Evolutionary conservation across 1,140 invertebrate species (phyloP), one percentile per base, ranked within the genome.

Genomic region (Pseudomyrmex sp.): DNA sequence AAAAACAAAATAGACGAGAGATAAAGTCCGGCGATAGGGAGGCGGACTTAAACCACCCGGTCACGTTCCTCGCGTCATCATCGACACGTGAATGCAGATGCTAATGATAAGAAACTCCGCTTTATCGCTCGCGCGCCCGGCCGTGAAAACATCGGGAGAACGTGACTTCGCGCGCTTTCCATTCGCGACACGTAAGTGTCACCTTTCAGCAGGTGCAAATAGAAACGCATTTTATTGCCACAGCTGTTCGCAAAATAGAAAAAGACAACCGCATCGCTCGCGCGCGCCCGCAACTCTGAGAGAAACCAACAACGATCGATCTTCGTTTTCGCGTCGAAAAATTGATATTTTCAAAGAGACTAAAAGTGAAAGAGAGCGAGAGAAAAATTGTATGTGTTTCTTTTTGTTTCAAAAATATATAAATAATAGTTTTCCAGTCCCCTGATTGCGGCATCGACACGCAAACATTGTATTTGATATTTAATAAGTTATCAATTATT

Each of bases 21-120:
- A 46, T 15, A 79, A 69, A 69, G 56, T 79, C 15, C 18, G 52
- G 50, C 3, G 12, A 35, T 13, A 12, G 0, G 15, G 52, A 75
- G 12, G 50, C 7, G 2, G 62, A 35, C 44, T n/a, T 69, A 58
- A 58, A 79, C 52, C 56, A 58, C 23, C 48, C 50, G 70, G n/a
- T 48, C 26, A 74, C 15, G 12, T 82, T 82, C 46, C 46, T 50
- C 48, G 23, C 15, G 23, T 12, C 70, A 46, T 52, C 69, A 63
- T 54, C 58, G n/a, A 35, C 58, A 73, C 48, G 46, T 54, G 79
- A 82, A 82, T 74, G 58, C 58, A 82, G 56, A 82, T 82, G 68
- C 8, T 20, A 52, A 20, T 62, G 79, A 82, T 74, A 82, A 82
- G 69, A 82, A 74, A 65, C 18, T 59, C 35, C 13, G 48, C 44